Base-by-base conservation (phyloP, 2,888 invertebrate species). In the Pristionchus entomophagus region DNA sequence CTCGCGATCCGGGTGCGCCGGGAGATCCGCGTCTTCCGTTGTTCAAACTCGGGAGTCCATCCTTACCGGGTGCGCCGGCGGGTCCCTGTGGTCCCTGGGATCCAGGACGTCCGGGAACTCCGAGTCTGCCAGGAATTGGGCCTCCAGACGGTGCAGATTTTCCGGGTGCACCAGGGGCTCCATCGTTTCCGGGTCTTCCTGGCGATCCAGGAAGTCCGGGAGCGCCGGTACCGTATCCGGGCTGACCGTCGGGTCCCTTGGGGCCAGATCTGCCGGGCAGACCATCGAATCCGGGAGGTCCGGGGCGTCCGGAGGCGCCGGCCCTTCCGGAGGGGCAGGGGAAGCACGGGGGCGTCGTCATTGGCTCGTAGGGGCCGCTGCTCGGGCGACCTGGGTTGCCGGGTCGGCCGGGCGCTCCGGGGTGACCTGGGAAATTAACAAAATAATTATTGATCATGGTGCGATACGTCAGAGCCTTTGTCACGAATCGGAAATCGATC, bases 91-190 rank as follows among this genome's bases (percentile, higher is more conserved):
- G 62, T 83, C 83, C 83, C 56, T 81, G 53, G 35, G 56, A 32
- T 69, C 77, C 77, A 26, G 77, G 45, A n/a, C 35, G 59, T 83
- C 82, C 82, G 41, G 82, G 82, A 32, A 53, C 53, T 81, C 81
- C 81, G 35, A 12, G 26, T 12, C 32, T 17, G 3, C 59, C 82
- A 38, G 82, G 82, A 38, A 82, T 82, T 35, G 82, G 82, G 22
- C 59, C 12, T 8, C 82, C 59, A 45, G 45, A 41, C 4, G 22
- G 17, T 38, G 82, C 35, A 32, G 56, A 53, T 26, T 82, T 53
- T 82, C 82, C 82, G n/a, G 56, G 38, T 38, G 82, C 59, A 59
- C 82, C 82, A n/a, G n/a, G 82, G 82, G 82, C 59, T n/a, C n/a
- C n/a, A n/a, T n/a, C n/a, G n/a, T n/a, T n/a, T n/a, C n/a, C n/a